Conservation (phyloP, 2,113 vertebrate species). For the Motacilla tschutschensis region DNA sequence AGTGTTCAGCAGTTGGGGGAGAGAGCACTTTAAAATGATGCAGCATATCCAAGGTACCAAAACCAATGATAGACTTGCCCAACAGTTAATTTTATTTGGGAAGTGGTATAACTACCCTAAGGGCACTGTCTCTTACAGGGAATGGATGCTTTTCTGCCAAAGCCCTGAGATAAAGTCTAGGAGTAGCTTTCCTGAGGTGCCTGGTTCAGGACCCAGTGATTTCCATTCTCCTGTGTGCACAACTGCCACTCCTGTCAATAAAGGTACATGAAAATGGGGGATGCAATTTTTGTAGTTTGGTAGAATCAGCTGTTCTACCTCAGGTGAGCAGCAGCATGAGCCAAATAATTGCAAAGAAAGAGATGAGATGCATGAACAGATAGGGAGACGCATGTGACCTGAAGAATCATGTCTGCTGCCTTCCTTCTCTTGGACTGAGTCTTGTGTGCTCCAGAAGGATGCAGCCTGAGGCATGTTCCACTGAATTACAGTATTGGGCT, state of each 20-base stretch:
- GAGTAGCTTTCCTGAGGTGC: neutral
- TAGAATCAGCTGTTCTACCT: neutral
- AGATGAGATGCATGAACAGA: neutral
- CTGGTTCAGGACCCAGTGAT: neutral
- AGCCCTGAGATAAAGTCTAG: neutral
- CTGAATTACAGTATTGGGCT: neutral
- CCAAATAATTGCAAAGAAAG: neutral
- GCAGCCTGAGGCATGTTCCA: neutral
- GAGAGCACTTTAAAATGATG: neutral
- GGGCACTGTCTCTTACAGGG: neutral
- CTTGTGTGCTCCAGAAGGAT: rapidly evolving
- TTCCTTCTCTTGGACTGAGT: neutral
- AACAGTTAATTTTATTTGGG: neutral
- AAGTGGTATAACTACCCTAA: neutral
- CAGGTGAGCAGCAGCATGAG: neutral
- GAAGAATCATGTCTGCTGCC: neutral
- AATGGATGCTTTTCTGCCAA: neutral
- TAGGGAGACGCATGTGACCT: neutral
- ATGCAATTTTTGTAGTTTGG: neutral
- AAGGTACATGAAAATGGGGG: neutral
- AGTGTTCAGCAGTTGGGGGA: neutral
- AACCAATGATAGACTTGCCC: neutral
- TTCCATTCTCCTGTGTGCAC: neutral
- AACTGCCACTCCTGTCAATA: neutral
- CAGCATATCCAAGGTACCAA: neutral